Evolutionary conservation across 2,113 vertebrate species (phyloP), one percentile per base, ranked within the genome.

Genomic region (Phaethornis superciliosus): DNA sequence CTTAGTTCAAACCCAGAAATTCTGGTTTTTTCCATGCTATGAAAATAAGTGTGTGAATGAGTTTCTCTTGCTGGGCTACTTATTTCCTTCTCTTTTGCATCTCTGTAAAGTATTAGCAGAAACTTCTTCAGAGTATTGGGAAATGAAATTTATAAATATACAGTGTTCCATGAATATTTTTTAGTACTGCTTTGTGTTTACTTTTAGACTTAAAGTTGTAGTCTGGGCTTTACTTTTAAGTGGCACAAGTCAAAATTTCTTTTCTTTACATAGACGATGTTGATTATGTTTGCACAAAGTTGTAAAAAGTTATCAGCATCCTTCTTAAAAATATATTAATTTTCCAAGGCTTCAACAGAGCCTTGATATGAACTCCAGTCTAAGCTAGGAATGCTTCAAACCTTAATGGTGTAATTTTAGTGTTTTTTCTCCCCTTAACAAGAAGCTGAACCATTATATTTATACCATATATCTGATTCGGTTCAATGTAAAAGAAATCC

Each of bases 391-490:
- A 35, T 65, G 27, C 28, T 92, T 83, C 51, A 69, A n/a, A 65
- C 14, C 0, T 33, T 46, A 12, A 40, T 24, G 12, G 7, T 17
- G 72, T 80, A 3, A 27, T 56, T 84, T 62, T 44, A 26, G 5
- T 70, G 28, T 2, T 35, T 16, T 40, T 64, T 8, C 20, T 8
- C 22, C 30, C 22, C 15, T 62, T n/a, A 32, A 13, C 5, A 7
- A 70, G 46, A 84, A 86, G 30, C 8, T 10, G 30, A 86, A 52
- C 12, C 7, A 19, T 62, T 49, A 5, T 52, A 85, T 85, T 92
- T 42, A 8, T 27, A 52, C 7, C 0, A 0, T 64, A 5, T 47
- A 28, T 42, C 8, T 52, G 40, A 42, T 76, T 26, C 5, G 8
- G 9, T 76, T 85, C 22, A 72, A 15, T 11, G 16, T 33, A 9